phyloP scores from a whole-genome alignment of 2,888 invertebrate species.

The Actias luna region DNA sequence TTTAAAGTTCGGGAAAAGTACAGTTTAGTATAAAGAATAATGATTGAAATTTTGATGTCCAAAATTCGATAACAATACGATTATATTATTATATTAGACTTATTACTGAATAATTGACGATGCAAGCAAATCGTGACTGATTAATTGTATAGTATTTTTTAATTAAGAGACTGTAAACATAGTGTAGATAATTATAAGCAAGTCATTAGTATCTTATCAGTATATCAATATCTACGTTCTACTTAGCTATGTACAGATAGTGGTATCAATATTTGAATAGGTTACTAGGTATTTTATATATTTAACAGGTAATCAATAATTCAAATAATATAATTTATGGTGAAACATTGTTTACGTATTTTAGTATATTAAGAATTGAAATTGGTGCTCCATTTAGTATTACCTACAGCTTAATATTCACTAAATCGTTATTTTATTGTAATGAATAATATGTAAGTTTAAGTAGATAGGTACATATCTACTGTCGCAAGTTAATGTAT shows the following conservation, averaged over 20 bases:
- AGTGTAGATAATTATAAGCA: slow-evolving; percentile 17
- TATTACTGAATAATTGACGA: not conserved
- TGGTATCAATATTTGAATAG: slow-evolving; percentile 38
- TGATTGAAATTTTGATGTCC: not conserved
- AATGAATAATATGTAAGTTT: not conserved
- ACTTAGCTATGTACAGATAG: slow-evolving; percentile 54
- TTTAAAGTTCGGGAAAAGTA: too few relatives aligned
- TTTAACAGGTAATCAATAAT: not conserved
- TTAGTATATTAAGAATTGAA: not conserved
- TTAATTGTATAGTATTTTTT: slow-evolving; percentile 8
- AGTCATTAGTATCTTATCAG: slow-evolving; percentile 48
- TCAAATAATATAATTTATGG: not conserved
- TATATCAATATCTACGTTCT: slow-evolving; percentile 55
- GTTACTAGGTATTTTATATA: slow-evolving; percentile 15
- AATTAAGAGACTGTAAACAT: slow-evolving; percentile 6
- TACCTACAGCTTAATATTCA: not conserved
- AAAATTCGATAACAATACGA: not conserved
- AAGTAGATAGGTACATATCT: not conserved
- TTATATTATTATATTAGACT: not conserved
- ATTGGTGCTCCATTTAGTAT: not conserved
- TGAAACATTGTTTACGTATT: not conserved
- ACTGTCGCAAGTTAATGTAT: not conserved
- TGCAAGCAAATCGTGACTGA: slow-evolving; percentile 5
- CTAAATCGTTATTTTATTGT: not conserved
- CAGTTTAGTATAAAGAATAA: too few relatives aligned